Evolutionary conservation across 2,888 invertebrate genomes (phyloP).

Genomic region (Heliconius charithonia): DNA sequence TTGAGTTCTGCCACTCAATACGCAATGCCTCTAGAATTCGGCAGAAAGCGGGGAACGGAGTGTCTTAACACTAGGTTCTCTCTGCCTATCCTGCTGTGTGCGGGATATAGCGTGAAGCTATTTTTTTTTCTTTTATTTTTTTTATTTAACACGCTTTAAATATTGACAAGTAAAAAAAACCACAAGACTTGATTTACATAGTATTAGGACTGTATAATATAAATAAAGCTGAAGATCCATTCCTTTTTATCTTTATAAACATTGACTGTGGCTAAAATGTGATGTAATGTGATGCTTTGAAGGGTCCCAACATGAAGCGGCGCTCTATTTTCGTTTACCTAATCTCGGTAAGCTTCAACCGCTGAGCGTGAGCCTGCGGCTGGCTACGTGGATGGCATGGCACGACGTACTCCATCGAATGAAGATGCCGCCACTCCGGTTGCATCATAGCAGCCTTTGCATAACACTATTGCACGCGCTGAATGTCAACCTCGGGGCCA

Average conservation of each 20-base stretch:
- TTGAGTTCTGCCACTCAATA: too few species aligned
- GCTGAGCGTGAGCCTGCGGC: conserved; percentile 54
- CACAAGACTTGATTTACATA: neutral
- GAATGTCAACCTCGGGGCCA: conserved; percentile 72
- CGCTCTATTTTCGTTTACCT: conserved; percentile 67
- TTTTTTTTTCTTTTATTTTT: neutral
- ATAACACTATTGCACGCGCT: conserved; percentile 70
- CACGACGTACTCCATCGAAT: conserved; percentile 51
- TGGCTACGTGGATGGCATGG: conserved; percentile 63
- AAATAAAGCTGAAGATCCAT: neutral
- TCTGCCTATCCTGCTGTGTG: too few species aligned
- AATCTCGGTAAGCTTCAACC: conserved; percentile 62
- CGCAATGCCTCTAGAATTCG: too few species aligned
- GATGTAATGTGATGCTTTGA: conserved; percentile 51
- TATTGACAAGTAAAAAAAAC: neutral
- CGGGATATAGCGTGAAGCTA: too few species aligned
- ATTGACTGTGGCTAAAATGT: conserved; percentile 37
- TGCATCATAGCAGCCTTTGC: conserved; percentile 70
- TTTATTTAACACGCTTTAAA: neutral
- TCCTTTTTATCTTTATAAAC: conserved; percentile 22
- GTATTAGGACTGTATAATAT: neutral
- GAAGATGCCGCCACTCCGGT: conserved; percentile 64
- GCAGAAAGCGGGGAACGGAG: too few species aligned
- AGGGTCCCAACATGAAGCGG: conserved; percentile 58
- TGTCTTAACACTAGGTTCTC: too few species aligned